Base-by-base conservation (phyloP, 2,113 vertebrate genomes). In the Herpetotheres cachinnans region DNA sequence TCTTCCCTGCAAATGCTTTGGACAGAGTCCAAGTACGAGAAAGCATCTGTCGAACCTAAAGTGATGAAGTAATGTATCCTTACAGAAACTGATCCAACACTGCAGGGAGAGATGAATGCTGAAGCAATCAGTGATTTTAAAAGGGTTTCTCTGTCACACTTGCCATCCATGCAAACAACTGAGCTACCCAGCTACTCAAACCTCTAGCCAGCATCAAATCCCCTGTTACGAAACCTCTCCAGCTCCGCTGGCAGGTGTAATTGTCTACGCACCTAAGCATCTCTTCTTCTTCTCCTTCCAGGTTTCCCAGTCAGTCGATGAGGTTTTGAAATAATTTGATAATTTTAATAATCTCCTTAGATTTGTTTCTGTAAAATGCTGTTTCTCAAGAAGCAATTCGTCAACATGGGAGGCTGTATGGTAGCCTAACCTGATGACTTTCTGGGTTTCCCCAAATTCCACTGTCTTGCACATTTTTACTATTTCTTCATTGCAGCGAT, bases 331-430 rank as follows among this genome's bases (percentile, higher is more conserved):
- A 52, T 19, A 61, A 44, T 56, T 16, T 21, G 5, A 40, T 80
- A 19, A 32, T 54, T 91, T 79, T 86, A 56, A 67, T 46, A 32
- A 59, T 30, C 32, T 49, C 21, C 22, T 70, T 87, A 34, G 13
- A 36, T 32, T 65, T 84, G 22, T 50, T 55, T 91, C 49, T 65
- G 13, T 80, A 71, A 61, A 11, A 18, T 32, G 13, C 7, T 78
- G 6, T 66, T 78, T 89, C 32, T 72, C 61, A 80, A 80, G 38
- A 82, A 58, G 13, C 5, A 47, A 46, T 59, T 76, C 6, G 54
- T 49, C 46, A 61, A 7, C 0, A 0, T 44, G 16, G 10, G 34
- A 70, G 34, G 47, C 27, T 52, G 2, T 32, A 26, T 30, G 36
- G 50, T 6, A 62, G 30, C 38, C 38, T 71, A 82, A 67, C 15